These are phyloP conservation scores for Psittacula derbiana DNA, from an alignment of 2,797 vertebrate genomes.

Conservation along the genomic window DNA sequence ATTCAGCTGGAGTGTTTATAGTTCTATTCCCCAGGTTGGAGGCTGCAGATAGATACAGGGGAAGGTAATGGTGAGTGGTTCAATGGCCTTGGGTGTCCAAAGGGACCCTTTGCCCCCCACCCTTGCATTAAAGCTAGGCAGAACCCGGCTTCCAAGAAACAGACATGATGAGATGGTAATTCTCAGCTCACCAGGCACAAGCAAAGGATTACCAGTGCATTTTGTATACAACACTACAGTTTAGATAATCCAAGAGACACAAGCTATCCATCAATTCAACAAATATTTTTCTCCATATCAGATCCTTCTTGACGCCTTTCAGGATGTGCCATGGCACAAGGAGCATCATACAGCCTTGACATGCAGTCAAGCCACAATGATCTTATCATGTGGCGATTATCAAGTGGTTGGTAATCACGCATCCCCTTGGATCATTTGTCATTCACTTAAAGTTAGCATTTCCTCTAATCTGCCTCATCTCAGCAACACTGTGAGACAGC, in stretches of 20 bases:
- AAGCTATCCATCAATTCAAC: neutral
- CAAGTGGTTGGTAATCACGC: neutral
- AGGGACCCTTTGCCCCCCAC: neutral
- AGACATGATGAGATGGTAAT: neutral
- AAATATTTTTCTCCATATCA: neutral
- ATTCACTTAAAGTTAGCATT: neutral
- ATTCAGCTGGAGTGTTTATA: neutral
- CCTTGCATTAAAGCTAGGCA: neutral
- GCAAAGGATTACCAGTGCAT: neutral
- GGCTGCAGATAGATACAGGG: neutral
- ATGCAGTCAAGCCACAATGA: neutral
- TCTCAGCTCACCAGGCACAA: neutral
- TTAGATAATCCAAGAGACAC: neutral
- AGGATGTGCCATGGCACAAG: fast-evolving
- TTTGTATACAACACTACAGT: neutral
- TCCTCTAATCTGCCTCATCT: neutral
- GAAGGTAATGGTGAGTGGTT: neutral
- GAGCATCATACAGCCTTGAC: neutral
- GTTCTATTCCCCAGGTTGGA: neutral
- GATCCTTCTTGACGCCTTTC: neutral
- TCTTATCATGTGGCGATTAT: neutral
- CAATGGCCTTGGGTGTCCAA: neutral
- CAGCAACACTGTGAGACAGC: neutral
- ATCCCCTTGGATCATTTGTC: neutral
- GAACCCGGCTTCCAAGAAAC: neutral